Evolutionary conservation across 1,140 invertebrate species (phyloP), one percentile per base, ranked within the genome.

Genomic region (Brachystomella parvula): DNA sequence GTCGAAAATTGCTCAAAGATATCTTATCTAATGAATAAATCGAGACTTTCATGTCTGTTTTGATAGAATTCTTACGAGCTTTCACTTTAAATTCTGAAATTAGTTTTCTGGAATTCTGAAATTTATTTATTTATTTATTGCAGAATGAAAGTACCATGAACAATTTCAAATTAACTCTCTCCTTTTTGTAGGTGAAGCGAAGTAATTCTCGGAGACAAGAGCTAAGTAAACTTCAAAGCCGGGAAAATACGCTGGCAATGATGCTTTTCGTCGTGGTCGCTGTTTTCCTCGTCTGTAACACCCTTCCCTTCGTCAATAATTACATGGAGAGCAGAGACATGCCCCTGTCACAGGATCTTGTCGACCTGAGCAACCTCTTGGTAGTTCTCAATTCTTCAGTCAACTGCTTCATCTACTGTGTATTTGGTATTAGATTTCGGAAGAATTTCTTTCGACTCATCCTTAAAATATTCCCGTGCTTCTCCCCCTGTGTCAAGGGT

Each of bases 401-500:
- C 39, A 98, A 98, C 78, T 96, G 97, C 77, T 86, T 97, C 62
- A 94, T 98, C 65, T 98, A 98, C 79, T 94, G 95, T 67, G 92
- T 95, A 39, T 96, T 97, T 76, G 95, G 94, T 0, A 90, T 95
- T 75, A 96, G 96, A 76, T 98, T 98, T 79, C 75, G 82, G 19
- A 75, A 76, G 15, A 76, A 79, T 12, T 79, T 81, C 31, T 3
- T 39, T 53, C 49, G 49, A 17, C 49, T 53, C 49, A 12, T 53
- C 49, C 6, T 19, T 3, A 21, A n/a, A n/a, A 31, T 32, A 2
- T 59, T 3, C 24, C 57, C 57, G 9, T 59, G 57, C 57, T 29
- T 59, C 21, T 53, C 49, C 21, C 3, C 3, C 6, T 26, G 12
- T 15, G 12, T 15, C 24, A 24, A 53, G 9, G 21, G 21, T 24